Conservation (phyloP, 2,113 vertebrate species). For the Ia io region DNA sequence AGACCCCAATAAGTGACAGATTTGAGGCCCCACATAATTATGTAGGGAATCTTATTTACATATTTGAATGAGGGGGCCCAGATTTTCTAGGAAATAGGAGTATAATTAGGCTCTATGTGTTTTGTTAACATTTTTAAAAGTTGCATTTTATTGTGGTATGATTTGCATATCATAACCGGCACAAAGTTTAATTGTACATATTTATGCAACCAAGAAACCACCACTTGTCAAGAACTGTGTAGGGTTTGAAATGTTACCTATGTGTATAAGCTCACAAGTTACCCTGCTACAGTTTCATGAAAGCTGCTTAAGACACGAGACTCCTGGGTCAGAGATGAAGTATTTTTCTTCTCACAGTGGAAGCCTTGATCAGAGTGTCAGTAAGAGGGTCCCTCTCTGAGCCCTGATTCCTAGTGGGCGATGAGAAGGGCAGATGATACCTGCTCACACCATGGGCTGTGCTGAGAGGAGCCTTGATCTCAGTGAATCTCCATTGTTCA, state of each 20-base stretch:
- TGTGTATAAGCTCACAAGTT: not conserved
- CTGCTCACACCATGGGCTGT: accelerated
- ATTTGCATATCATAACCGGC: not conserved
- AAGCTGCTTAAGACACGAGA: not conserved
- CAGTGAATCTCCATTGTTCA: accelerated
- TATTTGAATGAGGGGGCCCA: not conserved
- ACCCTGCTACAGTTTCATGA: no score
- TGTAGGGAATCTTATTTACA: not conserved
- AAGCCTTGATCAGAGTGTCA: not conserved
- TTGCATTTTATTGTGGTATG: not conserved
- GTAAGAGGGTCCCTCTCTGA: not conserved
- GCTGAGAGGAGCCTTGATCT: not conserved
- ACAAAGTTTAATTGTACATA: accelerated
- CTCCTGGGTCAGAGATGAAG: not conserved
- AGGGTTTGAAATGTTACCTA: not conserved
- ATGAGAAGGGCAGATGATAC: accelerated
- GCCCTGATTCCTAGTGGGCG: accelerated
- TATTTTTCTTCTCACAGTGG: not conserved
- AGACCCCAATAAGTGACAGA: not conserved
- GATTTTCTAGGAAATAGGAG: not conserved
- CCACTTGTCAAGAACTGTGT: not conserved
- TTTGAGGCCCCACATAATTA: not conserved
- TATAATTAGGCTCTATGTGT: not conserved
- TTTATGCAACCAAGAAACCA: not conserved
- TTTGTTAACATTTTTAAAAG: not conserved